These are phyloP conservation scores for Drosophila cardini DNA, from an alignment of 1,140 invertebrate species.

Conservation along the genomic window DNA sequence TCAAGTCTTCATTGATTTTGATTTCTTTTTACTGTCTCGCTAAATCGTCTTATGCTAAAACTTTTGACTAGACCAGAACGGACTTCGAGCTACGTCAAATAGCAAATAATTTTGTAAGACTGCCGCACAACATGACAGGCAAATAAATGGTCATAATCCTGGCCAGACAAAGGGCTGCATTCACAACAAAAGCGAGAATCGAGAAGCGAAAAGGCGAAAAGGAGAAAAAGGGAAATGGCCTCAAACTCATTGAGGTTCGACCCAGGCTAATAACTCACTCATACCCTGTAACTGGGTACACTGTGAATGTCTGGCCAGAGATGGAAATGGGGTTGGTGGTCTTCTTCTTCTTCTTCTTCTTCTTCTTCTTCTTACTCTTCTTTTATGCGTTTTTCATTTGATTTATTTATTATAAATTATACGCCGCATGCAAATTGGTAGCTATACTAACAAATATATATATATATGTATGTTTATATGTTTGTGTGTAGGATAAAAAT, in stretches of 20 bases:
- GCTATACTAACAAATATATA: slow-evolving; percentile 18
- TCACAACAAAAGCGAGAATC: slow-evolving; percentile 13
- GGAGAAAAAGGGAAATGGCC: slow-evolving; percentile 1
- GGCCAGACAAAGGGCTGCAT: slow-evolving; percentile 62
- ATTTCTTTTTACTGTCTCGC: slow-evolving; percentile 60
- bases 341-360: slow-evolving; percentile 18
- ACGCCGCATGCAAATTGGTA: slow-evolving; percentile 72
- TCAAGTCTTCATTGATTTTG: slow-evolving; percentile 76
- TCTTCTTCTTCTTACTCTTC: slow-evolving; percentile 2
- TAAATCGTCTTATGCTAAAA: slow-evolving; percentile 72
- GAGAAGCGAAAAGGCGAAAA: neutral
- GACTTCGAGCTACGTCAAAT: slow-evolving; percentile 22
- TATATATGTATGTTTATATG: too few species aligned
- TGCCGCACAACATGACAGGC: slow-evolving; percentile 57
- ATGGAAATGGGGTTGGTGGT: slow-evolving; percentile 50
- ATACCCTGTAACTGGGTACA: slow-evolving; percentile 7
- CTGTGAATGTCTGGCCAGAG: slow-evolving; percentile 30
- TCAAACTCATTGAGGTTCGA: neutral
- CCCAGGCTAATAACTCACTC: slow-evolving; percentile 47
- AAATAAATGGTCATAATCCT: slow-evolving; percentile 81
- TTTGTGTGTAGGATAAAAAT: slow-evolving; percentile 23
- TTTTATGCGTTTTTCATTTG: slow-evolving; percentile 78
- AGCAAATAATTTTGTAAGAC: slow-evolving; percentile 49
- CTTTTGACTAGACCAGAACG: slow-evolving; percentile 43
- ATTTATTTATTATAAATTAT: slow-evolving; percentile 71